A percentile compares a stretch with the other conserved stretches of the same genome.
Evolutionary conservation across 2,797 vertebrate species (phyloP).

Genomic region (Onychomys arenicola): DNA sequence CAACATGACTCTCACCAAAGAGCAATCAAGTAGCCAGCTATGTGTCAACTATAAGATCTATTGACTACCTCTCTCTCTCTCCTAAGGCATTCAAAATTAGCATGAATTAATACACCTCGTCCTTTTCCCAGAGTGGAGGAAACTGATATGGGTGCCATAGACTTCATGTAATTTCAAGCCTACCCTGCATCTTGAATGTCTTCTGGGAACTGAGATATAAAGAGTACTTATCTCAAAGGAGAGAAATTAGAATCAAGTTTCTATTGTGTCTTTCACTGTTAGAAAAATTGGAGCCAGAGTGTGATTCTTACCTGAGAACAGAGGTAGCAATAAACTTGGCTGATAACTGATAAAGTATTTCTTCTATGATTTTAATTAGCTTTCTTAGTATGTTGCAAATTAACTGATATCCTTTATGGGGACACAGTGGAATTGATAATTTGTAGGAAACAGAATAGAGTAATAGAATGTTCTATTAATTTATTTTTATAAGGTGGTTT

Average conservation of each 20-base stretch:
- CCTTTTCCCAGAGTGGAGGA: neutral
- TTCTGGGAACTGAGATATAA: slow-evolving; percentile 46
- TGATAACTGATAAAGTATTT: slow-evolving; percentile 8
- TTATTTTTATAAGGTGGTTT: slow-evolving; percentile 32
- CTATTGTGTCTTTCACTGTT: slow-evolving; percentile 65
- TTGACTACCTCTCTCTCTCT: neutral
- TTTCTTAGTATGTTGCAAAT: slow-evolving; percentile 35
- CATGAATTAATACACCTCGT: slow-evolving; percentile 32
- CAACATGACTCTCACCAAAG: neutral
- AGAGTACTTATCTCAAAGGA: slow-evolving; percentile 63
- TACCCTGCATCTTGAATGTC: slow-evolving; percentile 63
- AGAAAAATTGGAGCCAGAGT: slow-evolving; percentile 62
- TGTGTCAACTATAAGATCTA: neutral
- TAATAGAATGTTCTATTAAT: neutral
- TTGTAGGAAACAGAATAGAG: slow-evolving; percentile 23
- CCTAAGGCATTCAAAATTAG: slow-evolving; percentile 36
- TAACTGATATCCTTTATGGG: neutral
- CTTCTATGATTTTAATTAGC: slow-evolving; percentile 16
- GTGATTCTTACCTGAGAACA: slow-evolving; percentile 61
- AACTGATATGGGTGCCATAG: slow-evolving; percentile 25
- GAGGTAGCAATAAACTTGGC: slow-evolving; percentile 30
- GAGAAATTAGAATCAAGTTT: slow-evolving; percentile 67
- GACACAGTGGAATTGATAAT: neutral
- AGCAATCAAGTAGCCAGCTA: neutral
- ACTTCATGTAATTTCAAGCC: slow-evolving; percentile 61